Base-by-base conservation (phyloP, 2,797 vertebrate species). In the Hipposideros larvatus region DNA sequence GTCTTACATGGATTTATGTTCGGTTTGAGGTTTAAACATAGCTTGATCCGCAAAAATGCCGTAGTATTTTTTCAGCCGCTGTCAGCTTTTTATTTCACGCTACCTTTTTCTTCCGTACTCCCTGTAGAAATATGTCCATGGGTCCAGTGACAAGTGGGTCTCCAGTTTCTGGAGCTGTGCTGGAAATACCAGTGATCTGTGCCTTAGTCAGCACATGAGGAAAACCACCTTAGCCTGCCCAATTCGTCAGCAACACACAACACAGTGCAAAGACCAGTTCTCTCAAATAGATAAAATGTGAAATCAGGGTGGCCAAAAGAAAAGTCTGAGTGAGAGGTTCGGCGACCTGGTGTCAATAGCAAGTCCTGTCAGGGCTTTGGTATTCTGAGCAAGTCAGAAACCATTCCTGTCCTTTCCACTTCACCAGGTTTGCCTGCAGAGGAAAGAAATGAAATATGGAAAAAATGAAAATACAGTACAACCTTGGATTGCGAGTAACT, bases 1-100 rank as follows among this genome's bases (percentile, higher is more conserved):
- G 0, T 51, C 51, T 19, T 18, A 10, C 3, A 0, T 18, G 75
- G 80, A 31, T 19, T 41, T 9, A 0, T 11, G 37, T 53, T 88
- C 37, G 4, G 5, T 59, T n/a, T 63, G 63, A 68, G 59, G 31
- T 57, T 83, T 14, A 48, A 41, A 61, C 19, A 73, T 2, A 65
- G 61, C 59, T 85, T 37, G 31, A 59, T 53, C 77, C 9, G 37
- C 18, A 48, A 34, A 31, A 53, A 59, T 6, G 22, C n/a, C 8
- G 28, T 34, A 1, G 0, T 51, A 7, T 18, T 65, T 53, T 19
- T 65, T 3, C 37, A 16, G 37, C 65, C 4, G 18, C 31, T 3
- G 31, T 24, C 34, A 51, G 57, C 55, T 9, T 41, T 80, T 22
- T 4, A 10, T 53, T 34, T 26, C 18, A 37, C 14, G 1, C 16